Conservation (phyloP, 2,888 invertebrate genomes). For the Cerastis leucographa region DNA sequence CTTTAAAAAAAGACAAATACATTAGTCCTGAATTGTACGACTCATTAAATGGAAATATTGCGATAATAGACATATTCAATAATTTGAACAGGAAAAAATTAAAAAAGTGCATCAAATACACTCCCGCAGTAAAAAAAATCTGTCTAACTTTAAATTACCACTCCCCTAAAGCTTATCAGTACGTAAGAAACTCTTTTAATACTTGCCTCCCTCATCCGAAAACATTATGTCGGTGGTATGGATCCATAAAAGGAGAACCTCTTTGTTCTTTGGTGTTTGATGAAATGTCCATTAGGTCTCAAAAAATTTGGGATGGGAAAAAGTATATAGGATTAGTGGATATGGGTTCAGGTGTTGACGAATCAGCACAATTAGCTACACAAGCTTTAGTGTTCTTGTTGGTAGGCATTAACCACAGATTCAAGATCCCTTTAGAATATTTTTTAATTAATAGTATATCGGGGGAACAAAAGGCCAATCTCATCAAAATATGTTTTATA, state of each 20-base stretch:
- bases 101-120: neutral
- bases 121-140: neutral
- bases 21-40: no score
- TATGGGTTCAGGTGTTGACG: neutral
- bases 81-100: no score
- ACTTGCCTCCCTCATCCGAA: slow-evolving; percentile 45
- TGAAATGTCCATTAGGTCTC: slow-evolving; percentile 9
- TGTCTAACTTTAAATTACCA: slow-evolving; percentile 11
- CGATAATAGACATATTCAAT: no score
- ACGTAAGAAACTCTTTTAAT: slow-evolving; percentile 48
- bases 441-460: slow-evolving; percentile 7
- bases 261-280: slow-evolving; percentile 9
- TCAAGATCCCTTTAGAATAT: slow-evolving; percentile 14
- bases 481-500: slow-evolving; percentile 9
- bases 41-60: no score
- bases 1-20: no score
- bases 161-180: slow-evolving; percentile 43
- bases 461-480: slow-evolving; percentile 9
- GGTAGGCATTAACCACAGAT: slow-evolving; percentile 14
- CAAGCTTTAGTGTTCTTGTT: slow-evolving; percentile 8
- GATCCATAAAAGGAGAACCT: slow-evolving; percentile 29
- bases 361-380: neutral
- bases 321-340: slow-evolving; percentile 10
- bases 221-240: slow-evolving; percentile 50
- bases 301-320: slow-evolving; percentile 9